Evolutionary conservation across 2,888 invertebrate species (phyloP), one percentile per base, ranked within the genome.

Genomic region (Graphium colonna): DNA sequence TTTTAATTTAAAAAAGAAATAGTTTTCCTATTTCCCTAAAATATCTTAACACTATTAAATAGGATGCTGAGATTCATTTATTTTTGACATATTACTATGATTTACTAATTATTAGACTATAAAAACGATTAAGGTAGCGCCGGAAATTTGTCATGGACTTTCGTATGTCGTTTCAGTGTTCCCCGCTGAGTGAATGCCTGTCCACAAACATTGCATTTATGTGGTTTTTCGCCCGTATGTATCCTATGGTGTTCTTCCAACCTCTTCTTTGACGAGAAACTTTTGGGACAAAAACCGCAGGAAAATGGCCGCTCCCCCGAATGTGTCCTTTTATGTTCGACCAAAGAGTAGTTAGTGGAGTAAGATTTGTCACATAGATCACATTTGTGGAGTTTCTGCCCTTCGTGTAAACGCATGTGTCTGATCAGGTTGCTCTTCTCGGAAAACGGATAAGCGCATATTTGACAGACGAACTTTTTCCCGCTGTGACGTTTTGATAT

Each of bases 161-260:
- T 88, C 79, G 86, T 78, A 65, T 90, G 90, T 43, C 90, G 68
- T 17, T 77, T 85, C 54, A 90, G 57, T 0, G 88, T 81, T 0
- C 89, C 87, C 33, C 82, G 67, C 56, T 90, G 90, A 0, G 84
- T 80, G 55, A 89, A 90, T 1, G 82, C 71, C 49, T 82, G 82
- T 10, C 79, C 75, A 56, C 90, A 90, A 0, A 85, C 64, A 0
- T 46, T 51, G 52, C 90, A 90, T 50, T 81, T 78, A 53, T 85
- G 78, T 0, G 88, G 88, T 28, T 83, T 79, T 46, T 85, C 88
- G 0, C 89, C 90, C 0, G 88, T 89, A 56, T 90, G 90, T 4
- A 78, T 84, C 36, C 79, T 75, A 1, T 77, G 70, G 57, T 90
- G 90, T 13, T 86, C 87, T 1, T 71, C 73, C 52, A 85, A 59